Evolutionary conservation across 2,888 invertebrate genomes (phyloP).

Genomic region (Scelioninae gen. 2): DNA sequence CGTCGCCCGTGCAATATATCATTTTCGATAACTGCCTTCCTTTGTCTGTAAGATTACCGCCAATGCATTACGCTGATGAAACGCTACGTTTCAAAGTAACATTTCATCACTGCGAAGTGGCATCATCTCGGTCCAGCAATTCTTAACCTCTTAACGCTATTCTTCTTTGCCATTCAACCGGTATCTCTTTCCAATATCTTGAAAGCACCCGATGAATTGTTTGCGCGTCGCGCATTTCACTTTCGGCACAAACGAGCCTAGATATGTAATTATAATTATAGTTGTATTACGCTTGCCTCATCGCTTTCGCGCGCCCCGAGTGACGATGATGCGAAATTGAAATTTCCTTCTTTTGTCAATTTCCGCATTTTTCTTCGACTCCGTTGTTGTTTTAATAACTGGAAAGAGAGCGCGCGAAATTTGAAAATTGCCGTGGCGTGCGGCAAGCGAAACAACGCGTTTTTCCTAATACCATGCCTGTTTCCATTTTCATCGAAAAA

Average conservation of each 20-base stretch:
- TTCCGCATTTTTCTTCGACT: constrained; percentile 8
- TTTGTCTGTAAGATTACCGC: constrained; percentile 38
- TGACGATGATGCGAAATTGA: constrained; percentile 23
- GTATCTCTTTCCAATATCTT: constrained; percentile 32
- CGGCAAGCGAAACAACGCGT: constrained; percentile 18
- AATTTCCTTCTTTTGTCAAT: constrained; percentile 16
- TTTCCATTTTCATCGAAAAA: constrained; percentile 28
- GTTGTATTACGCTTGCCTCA: constrained; percentile 29
- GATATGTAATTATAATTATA: constrained; percentile 36
- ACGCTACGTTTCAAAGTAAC: constrained; percentile 25
- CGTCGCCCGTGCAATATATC: constrained; percentile 31
- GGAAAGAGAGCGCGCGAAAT: too few relatives aligned
- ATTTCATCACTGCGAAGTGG: constrained; percentile 36
- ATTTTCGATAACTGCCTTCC: constrained; percentile 35
- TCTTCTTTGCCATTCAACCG: constrained; percentile 27
- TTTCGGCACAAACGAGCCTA: constrained; percentile 15
- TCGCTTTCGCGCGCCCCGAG: background rate
- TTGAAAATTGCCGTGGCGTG: constrained; percentile 23
- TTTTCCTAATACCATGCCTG: constrained; percentile 35
- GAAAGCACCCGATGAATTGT: constrained; percentile 41
- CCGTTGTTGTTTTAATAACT: constrained; percentile 21
- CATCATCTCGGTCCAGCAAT: constrained; percentile 32
- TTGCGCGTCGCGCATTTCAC: constrained; percentile 14
- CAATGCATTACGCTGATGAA: constrained; percentile 46
- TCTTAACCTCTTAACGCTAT: constrained; percentile 36